phyloP scores from a whole-genome alignment of 2,888 invertebrate genomes.

The Eutolmus rufibarbis region DNA sequence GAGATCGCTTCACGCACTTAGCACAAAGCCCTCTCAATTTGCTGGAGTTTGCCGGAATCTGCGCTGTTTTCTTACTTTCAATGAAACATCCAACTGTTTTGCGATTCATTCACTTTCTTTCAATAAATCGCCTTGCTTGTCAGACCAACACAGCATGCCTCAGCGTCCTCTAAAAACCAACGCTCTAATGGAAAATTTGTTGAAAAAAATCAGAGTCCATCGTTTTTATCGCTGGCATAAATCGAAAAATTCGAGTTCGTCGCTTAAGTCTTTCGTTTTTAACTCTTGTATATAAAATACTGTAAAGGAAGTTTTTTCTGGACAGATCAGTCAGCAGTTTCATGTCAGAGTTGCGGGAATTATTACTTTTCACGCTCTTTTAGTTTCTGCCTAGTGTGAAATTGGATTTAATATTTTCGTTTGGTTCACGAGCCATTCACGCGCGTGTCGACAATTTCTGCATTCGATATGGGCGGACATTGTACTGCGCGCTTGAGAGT shows the following conservation, averaged over 20 bases:
- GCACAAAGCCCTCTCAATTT: background rate
- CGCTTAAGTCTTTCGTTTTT: background rate
- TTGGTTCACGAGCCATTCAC: background rate
- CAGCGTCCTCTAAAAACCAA: background rate
- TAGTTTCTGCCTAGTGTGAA: slow-evolving; percentile 11
- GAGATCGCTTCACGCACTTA: background rate
- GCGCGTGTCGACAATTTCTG: background rate
- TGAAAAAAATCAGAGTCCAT: background rate
- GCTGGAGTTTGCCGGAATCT: background rate
- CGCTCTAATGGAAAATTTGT: background rate
- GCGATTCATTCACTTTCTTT: background rate
- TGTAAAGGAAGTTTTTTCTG: background rate
- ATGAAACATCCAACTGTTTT: background rate
- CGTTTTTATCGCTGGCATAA: background rate
- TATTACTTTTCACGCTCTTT: slow-evolving; percentile 12
- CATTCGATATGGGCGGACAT: background rate
- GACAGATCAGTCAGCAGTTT: background rate
- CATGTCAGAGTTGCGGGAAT: background rate
- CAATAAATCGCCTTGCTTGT: background rate
- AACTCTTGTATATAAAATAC: background rate
- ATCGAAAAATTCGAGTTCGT: background rate
- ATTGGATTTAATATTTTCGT: slow-evolving; percentile 11
- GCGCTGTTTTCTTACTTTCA: background rate
- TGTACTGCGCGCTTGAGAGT: background rate
- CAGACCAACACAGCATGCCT: background rate